These are phyloP conservation scores for Serranus cabrilla DNA, from an alignment of 2,797 vertebrate species.

Conservation along the genomic window DNA sequence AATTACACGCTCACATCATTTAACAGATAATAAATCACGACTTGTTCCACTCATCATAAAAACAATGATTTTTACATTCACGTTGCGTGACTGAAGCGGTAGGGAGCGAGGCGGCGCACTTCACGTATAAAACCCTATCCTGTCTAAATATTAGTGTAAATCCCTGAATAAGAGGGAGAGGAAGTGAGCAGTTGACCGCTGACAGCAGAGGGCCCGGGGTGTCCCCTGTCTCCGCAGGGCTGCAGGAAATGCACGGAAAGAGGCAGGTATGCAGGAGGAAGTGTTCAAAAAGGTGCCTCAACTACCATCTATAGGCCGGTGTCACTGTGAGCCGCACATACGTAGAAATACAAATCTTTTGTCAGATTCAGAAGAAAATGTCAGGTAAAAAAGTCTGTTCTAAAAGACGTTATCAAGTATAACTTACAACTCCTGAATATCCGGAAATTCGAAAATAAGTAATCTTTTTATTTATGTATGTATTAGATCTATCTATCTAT, in stretches of 20 bases:
- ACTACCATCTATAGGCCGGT: neutral
- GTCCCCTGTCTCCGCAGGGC: conserved; percentile 68
- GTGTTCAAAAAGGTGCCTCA: conserved; percentile 4
- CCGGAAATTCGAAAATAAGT: too few relatives aligned
- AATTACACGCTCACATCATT: conserved; percentile 74
- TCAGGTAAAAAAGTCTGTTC: too few relatives aligned
- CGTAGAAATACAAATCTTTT: too few relatives aligned
- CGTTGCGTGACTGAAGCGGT: conserved; percentile 63
- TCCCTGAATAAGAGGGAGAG: conserved; percentile 78
- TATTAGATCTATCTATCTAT: too few relatives aligned
- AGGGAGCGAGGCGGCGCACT: conserved; percentile 64
- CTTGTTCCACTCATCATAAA: conserved; percentile 64
- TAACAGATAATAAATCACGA: conserved; percentile 82
- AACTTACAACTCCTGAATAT: too few relatives aligned
- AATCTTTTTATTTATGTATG: too few relatives aligned
- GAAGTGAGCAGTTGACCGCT: conserved; percentile 84
- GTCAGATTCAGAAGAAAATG: too few relatives aligned
- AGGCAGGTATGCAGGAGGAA: conserved; percentile 35
- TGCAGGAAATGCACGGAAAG: conserved; percentile 44
- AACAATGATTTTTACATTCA: conserved; percentile 68
- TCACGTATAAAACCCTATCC: conserved; percentile 78
- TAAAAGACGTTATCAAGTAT: too few relatives aligned
- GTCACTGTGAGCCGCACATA: too few relatives aligned
- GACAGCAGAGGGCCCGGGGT: conserved; percentile 77
- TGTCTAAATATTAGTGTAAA: conserved; percentile 85